Base-by-base conservation (phyloP, 2,797 vertebrate genomes). In the Sciurus carolinensis region DNA sequence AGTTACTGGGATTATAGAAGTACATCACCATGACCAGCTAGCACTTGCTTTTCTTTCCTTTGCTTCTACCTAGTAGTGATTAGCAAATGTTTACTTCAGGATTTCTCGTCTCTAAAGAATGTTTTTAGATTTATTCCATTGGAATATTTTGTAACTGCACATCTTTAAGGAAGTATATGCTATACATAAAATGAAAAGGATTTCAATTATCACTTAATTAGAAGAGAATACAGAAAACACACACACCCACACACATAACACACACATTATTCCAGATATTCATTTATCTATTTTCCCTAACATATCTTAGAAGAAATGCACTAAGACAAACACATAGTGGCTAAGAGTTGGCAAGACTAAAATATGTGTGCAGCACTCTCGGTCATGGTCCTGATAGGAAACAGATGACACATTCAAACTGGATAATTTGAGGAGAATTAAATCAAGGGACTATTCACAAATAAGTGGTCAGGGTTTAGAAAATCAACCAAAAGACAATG, bases 371-470 rank as follows among this genome's bases (percentile, higher is more conserved):
- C 42, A 91, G 75, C 33, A 18, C 7, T 62, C 44, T 28, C 26
- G 75, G 33, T 87, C 76, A 91, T 44, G 42, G 75, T 73, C 59
- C 30, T 42, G 84, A 30, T 26, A 95, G 44, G 66, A 90, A 80
- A 71, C 59, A 75, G 72, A 80, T 0, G 59, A 36, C 10, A 84
- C 9, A 5, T 59, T 33, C 36, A 87, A 95, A 75, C 52, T 62
- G 59, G 9, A n/a, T 59, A 87, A 81, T 57, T 90, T 86, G 75
- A 81, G 59, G 17, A 71, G 20, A 71, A 13, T 77, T 90, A 80
- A 93, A 80, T 72, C 75, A 90, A 47, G 44, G 30, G 69, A 59
- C 50, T 86, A 93, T 52, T 77, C 75, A 66, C 15, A 18, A 82
- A 26, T 26, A 62, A 62, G 4, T 64, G 11, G n/a, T 33, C 36